Evolutionary conservation across 2,888 invertebrate genomes (phyloP), one percentile per base, ranked within the genome.

Genomic region (Cryptus armator): DNA sequence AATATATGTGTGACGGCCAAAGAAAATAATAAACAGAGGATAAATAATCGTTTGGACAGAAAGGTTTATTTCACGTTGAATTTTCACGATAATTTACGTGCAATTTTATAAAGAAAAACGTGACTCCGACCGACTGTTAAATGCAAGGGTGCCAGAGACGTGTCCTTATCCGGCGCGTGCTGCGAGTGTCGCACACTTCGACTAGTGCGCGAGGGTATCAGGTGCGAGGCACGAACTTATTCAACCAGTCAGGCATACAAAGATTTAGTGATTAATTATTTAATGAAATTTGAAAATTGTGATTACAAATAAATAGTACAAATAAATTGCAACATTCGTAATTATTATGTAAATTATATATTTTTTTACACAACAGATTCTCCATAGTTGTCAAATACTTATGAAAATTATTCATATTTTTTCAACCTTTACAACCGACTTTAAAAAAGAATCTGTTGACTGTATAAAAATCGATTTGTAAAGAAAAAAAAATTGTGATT

Each of bases 61-160:
- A 51, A 66, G 43, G 43, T 76, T 76, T 76, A 64, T 76, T 43
- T 76, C 51, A 51, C 66, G 76, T 43, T 53, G 64, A 19, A 51
- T 76, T 62, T 48, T 66, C 64, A 66, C 66, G 64, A 76, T 76
- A 76, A 76, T 66, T 76, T 44, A 66, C 66, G 76, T 37, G 66
- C 19, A 53, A 64, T 64, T 76, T 66, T 43, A 76, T 66, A 53
- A 51, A 53, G 66, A 72, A n/a, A 48, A 32, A 76, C 37, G 37
- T 37, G 66, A 66, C 76, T 53, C 75, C 75, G 66, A 32, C 66
- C 66, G 46, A 19, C 43, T 32, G 64, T 24, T 48, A 66, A 48
- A 29, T 37, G 51, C 44, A 72, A 72, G 72, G 72, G 46, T 59
- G 72, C 59, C 24, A 43, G 53, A 53, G 76, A 76, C 76, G 66